These are phyloP conservation scores for Dendrolimus kikuchii DNA, from an alignment of 1,140 invertebrate species.

Conservation along the genomic window DNA sequence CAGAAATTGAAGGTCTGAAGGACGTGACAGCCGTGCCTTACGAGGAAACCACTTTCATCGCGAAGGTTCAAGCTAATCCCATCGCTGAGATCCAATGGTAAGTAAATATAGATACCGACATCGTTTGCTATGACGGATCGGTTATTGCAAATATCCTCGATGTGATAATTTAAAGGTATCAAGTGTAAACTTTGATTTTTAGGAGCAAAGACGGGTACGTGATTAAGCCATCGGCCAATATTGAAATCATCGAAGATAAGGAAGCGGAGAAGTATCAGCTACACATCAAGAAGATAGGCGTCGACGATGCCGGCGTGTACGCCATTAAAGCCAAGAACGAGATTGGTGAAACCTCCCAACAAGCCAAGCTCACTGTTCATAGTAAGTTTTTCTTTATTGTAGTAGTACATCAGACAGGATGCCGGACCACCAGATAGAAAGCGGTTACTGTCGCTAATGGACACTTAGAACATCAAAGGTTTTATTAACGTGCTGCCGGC, in stretches of 20 bases:
- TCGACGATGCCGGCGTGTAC: slow-evolving; percentile 88
- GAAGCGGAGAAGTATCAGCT: slow-evolving; percentile 78
- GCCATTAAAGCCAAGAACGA: slow-evolving; percentile 82
- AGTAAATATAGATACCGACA: slow-evolving; percentile 20
- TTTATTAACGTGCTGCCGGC: too few species aligned
- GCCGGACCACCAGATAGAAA: too few species aligned
- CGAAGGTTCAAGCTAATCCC: slow-evolving; percentile 83
- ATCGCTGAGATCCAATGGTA: slow-evolving; percentile 84
- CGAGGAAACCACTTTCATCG: slow-evolving; percentile 80
- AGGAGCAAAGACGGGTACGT: slow-evolving; percentile 78
- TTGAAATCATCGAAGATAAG: slow-evolving; percentile 76
- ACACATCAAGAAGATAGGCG: slow-evolving; percentile 76
- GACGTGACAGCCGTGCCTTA: slow-evolving; percentile 82
- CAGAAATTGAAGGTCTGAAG: slow-evolving; percentile 82
- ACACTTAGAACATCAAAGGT: too few species aligned
- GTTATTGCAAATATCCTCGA: background rate
- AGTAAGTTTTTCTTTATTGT: slow-evolving; percentile 74
- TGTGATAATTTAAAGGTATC: background rate
- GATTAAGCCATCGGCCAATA: slow-evolving; percentile 73
- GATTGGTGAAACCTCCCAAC: slow-evolving; percentile 79
- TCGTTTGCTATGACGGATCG: background rate
- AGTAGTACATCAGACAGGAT: too few species aligned
- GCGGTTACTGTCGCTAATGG: too few species aligned
- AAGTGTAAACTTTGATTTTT: background rate
- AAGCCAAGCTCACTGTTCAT: slow-evolving; percentile 82